Base-by-base conservation (phyloP, 2,113 vertebrate genomes). In the Aptenodytes patagonicus region DNA sequence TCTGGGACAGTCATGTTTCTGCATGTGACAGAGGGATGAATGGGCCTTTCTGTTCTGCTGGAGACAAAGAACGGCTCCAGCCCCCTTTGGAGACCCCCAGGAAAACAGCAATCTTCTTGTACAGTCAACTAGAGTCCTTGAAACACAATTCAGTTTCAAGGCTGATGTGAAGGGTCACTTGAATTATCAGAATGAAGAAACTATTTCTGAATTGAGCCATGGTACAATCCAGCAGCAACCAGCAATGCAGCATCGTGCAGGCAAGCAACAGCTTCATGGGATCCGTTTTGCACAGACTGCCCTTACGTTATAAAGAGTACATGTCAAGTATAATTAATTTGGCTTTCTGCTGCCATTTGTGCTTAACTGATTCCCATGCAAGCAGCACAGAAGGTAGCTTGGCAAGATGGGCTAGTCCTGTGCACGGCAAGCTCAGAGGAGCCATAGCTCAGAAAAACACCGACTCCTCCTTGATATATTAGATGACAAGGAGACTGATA, bases 21-120 rank as follows among this genome's bases (percentile, higher is more conserved):
- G 86, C 97, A 96, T 25, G 84, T 96, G 96, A 94, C 89, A 40
- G 77, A 22, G 81, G 5, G 36, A 90, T 97, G 82, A 97, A 97
- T 91, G 93, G 58, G 32, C 18, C 73, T 42, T 58, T 90, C 66
- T 96, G 87, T 96, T 38, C 85, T 44, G 54, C 44, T 5, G 3
- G 66, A 42, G 57, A 87, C 78, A 77, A 81, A 69, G 75, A 18
- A 13, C 0, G 2, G 57, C 80, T 82, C 69, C 83, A 55, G 14
- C 17, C 93, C 83, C 89, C 58, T 52, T 47, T 2, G 0, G 79
- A 90, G 73, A 95, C 65, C 89, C 95, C 77, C 65, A 3, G 80
- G 44, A 81, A 76, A 85, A 69, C 4, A 69, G 64, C 31, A 26
- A 0, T 46, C 47, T 34, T 44, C 66, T 55, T 29, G 57, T 22